Conservation (phyloP, 2,888 invertebrate genomes). For the Epistrophe grossulariae region DNA sequence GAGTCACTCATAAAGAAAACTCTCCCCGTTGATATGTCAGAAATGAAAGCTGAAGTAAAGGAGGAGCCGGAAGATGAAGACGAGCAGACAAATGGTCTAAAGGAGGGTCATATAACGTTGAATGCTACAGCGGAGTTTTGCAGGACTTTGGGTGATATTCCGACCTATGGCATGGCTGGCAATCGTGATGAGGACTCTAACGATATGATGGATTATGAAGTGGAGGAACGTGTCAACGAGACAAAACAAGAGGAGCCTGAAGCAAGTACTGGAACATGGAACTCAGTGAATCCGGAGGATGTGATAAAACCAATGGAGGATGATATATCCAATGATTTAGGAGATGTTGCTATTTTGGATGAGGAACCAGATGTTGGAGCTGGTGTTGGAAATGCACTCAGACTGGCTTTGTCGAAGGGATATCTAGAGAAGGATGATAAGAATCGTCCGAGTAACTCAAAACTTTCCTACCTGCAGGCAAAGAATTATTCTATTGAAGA, state of each 20-base stretch:
- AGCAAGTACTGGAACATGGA: slow-evolving; percentile 90
- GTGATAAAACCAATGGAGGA: slow-evolving; percentile 84
- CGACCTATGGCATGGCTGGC: slow-evolving; percentile 96
- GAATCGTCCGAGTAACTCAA: slow-evolving; percentile 89
- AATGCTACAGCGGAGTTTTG: slow-evolving; percentile 99
- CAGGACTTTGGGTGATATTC: slow-evolving; percentile 96
- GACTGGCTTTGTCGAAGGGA: slow-evolving; percentile 96
- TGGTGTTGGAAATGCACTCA: slow-evolving; percentile 96
- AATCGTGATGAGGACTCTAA: slow-evolving; percentile 93
- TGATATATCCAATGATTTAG: slow-evolving; percentile 83
- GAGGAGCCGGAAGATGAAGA: slow-evolving; percentile 81
- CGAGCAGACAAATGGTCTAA: slow-evolving; percentile 74
- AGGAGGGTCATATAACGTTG: slow-evolving; percentile 88
- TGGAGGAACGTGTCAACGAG: slow-evolving; percentile 82
- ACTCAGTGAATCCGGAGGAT: slow-evolving; percentile 89
- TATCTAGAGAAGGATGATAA: slow-evolving; percentile 93
- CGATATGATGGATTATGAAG: slow-evolving; percentile 85
- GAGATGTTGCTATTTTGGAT: slow-evolving; percentile 87
- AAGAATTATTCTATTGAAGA: slow-evolving; percentile 93
- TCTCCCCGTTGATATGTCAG: slow-evolving; percentile 79
- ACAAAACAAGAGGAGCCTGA: slow-evolving; percentile 84
- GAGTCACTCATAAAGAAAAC: slow-evolving; percentile 82
- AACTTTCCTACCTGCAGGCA: slow-evolving; percentile 90
- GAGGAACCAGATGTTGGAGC: slow-evolving; percentile 96
- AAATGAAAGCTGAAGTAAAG: slow-evolving; percentile 85